These are phyloP conservation scores for Betta splendens DNA, from an alignment of 2,797 vertebrate species.

Conservation along the genomic window DNA sequence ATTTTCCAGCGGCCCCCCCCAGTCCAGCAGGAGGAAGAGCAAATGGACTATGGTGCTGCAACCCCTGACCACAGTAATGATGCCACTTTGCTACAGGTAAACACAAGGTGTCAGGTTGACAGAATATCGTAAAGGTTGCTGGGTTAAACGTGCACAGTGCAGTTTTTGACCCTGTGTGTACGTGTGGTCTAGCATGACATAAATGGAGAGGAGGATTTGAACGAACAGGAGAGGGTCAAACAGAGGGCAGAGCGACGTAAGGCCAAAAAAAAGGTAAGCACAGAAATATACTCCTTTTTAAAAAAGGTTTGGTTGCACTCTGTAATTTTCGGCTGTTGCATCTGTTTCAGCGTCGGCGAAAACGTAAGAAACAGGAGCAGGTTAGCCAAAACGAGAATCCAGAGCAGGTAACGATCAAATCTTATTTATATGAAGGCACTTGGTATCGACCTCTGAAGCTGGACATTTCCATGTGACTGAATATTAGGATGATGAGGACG, in stretches of 20 bases:
- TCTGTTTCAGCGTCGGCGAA: conserved; percentile 79
- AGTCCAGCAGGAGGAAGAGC: conserved; percentile 73
- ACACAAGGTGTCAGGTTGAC: conserved; percentile 46
- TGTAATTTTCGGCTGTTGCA: conserved; percentile 3
- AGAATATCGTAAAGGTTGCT: conserved; percentile 8
- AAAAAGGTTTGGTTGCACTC: background rate
- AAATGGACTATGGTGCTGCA: conserved; percentile 72
- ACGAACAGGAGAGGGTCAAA: conserved; percentile 80
- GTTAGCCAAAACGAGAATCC: conserved; percentile 72
- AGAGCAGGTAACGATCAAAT: conserved; percentile 71
- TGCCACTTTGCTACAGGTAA: conserved; percentile 74
- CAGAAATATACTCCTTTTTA: background rate
- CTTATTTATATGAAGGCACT: background rate
- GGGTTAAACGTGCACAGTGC: conserved; percentile 10
- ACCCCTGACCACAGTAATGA: conserved; percentile 55
- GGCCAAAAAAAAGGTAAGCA: conserved; percentile 84
- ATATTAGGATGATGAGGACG: conserved; percentile 73
- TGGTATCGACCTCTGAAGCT: background rate
- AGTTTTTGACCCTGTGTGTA: conserved; percentile 2
- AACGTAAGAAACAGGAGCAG: conserved; percentile 82
- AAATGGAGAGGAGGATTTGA: conserved; percentile 80
- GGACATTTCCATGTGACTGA: background rate
- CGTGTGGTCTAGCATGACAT: conserved; percentile 69
- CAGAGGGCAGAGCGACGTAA: conserved; percentile 80
- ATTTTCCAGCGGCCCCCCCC: conserved; percentile 65